phyloP scores from a whole-genome alignment of 2,113 vertebrate genomes.

The Platichthys stellatus region DNA sequence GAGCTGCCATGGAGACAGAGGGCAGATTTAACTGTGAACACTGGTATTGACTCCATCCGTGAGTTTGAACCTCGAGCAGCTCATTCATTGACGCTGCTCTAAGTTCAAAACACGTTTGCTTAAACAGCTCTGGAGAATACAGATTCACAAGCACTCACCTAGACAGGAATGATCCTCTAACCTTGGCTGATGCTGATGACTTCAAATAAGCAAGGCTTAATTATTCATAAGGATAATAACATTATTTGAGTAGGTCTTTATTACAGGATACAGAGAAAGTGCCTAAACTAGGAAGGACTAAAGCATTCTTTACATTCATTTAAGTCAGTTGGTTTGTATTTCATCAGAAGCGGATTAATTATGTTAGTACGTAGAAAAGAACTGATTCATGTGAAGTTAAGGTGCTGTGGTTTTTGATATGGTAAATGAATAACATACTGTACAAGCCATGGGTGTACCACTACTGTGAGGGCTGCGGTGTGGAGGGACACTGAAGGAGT shows the following conservation, averaged over 20 bases:
- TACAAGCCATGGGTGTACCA: conserved; percentile 51
- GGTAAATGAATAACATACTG: conserved; percentile 49
- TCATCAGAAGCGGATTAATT: conserved; percentile 28
- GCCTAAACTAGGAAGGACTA: neutral
- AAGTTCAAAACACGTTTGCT: too few relatives aligned
- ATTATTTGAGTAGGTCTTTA: neutral
- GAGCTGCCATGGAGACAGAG: conserved; percentile 57
- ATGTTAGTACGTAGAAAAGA: conserved; percentile 37
- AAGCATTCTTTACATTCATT: neutral
- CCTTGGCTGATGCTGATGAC: too few relatives aligned
- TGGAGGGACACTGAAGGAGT: conserved; percentile 44
- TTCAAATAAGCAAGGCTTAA: too few relatives aligned
- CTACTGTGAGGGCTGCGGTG: conserved; percentile 42
- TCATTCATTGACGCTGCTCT: too few relatives aligned
- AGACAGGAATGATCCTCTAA: neutral
- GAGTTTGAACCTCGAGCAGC: conserved; percentile 20
- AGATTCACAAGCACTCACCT: neutral
- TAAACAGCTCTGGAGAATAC: neutral
- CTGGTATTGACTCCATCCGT: conserved; percentile 26
- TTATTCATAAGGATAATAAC: too few relatives aligned
- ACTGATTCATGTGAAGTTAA: conserved; percentile 30
- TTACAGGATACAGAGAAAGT: neutral
- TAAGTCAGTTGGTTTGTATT: conserved; percentile 14
- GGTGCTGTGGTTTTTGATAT: conserved; percentile 45
- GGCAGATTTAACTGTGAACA: conserved; percentile 41